Evolutionary conservation across 30 jellyfish, hydroid and myxozoan species (phyloP).

Genomic region (Euphysa ruthae): DNA sequence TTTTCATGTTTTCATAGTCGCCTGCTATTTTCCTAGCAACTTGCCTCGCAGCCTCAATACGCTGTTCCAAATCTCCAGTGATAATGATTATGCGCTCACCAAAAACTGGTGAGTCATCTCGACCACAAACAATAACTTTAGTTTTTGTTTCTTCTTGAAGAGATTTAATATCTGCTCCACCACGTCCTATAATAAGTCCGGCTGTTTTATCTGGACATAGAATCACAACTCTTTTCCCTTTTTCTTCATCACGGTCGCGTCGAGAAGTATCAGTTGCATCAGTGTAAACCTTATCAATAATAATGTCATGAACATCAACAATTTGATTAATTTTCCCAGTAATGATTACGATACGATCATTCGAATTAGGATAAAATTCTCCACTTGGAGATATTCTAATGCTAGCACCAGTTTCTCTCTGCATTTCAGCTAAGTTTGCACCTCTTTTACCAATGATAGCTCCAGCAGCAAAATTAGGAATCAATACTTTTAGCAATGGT

Average conservation of each 20-base stretch:
- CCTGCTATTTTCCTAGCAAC: conserved; percentile 61
- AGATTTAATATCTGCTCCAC: conserved; percentile 75
- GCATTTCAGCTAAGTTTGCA: conserved; percentile 71
- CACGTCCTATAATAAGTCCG: conserved; percentile 90
- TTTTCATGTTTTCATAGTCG: conserved; percentile 87
- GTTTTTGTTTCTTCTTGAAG: conserved; percentile 87
- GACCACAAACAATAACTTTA: conserved; percentile 64
- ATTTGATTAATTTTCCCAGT: conserved; percentile 92
- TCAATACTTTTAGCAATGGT: conserved; percentile 74
- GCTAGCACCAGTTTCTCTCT: conserved; percentile 80
- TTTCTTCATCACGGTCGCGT: conserved; percentile 45
- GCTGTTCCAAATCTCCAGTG: conserved; percentile 71
- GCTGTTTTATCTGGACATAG: conserved; percentile 97
- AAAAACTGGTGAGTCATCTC: conserved; percentile 83
- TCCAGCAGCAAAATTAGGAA: conserved; percentile 98
- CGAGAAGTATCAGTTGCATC: conserved; percentile 61
- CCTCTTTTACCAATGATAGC: conserved; percentile 97
- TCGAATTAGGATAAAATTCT: conserved; percentile 91
- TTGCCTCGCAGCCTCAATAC: conserved; percentile 80
- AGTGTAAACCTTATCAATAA: conserved; percentile 76
- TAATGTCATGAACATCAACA: conserved; percentile 74
- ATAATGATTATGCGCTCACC: conserved; percentile 93
- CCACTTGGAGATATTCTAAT: conserved; percentile 82
- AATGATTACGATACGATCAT: conserved; percentile 79
- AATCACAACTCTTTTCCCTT: conserved; percentile 61